Evolutionary conservation across 2,113 vertebrate species (phyloP).

Genomic region (Ciconia maguari): DNA sequence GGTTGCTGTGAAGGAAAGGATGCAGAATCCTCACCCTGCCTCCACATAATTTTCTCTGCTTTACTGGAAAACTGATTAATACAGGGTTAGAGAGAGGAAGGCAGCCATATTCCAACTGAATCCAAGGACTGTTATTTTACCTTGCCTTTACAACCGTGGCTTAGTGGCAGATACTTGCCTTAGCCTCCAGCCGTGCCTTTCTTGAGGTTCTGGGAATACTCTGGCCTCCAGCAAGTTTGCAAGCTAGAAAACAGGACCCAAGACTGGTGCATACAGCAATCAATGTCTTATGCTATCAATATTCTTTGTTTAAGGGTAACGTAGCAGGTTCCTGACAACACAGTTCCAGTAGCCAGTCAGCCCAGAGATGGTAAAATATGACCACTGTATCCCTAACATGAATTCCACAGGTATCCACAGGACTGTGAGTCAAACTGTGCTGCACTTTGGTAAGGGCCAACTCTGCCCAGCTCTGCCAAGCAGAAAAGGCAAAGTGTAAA

Average conservation of each 20-base stretch:
- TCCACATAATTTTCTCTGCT: neutral
- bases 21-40: neutral
- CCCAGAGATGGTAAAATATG: neutral
- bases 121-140: neutral
- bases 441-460: neutral
- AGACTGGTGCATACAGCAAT: neutral
- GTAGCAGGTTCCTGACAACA: neutral
- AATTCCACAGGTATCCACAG: neutral
- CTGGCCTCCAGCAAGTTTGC: neutral
- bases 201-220: neutral
- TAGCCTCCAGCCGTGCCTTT: neutral
- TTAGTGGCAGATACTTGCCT: neutral
- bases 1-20: neutral
- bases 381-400: neutral
- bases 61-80: neutral
- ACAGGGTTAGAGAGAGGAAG: neutral
- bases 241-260: neutral
- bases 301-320: neutral
- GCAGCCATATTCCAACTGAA: neutral
- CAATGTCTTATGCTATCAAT: neutral
- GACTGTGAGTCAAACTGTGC: neutral
- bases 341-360: neutral
- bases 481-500: neutral
- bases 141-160: neutral
- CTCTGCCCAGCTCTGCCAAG: neutral